These are phyloP conservation scores for Notolepis coatsorum DNA, from an alignment of 2,797 vertebrate genomes.

Conservation along the genomic window DNA sequence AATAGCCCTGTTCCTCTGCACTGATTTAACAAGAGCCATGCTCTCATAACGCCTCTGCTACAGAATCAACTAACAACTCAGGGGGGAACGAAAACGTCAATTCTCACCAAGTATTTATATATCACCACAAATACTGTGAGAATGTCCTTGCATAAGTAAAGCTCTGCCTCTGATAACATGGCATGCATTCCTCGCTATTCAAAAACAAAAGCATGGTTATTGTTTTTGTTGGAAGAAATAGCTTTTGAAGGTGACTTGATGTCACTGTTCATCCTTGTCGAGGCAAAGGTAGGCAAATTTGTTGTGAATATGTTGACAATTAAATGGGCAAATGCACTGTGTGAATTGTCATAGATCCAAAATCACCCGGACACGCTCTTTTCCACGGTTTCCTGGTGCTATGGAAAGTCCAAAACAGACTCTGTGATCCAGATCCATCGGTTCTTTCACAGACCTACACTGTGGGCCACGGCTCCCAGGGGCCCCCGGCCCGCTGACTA, in stretches of 20 bases:
- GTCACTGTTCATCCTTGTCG: slow-evolving; percentile 34
- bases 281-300: slow-evolving; percentile 42
- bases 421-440: slow-evolving; percentile 69
- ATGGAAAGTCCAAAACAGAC: slow-evolving; percentile 71
- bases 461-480: slow-evolving; percentile 43
- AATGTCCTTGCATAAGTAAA: neutral
- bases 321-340: slow-evolving; percentile 64
- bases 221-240: slow-evolving; percentile 17
- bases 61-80: neutral
- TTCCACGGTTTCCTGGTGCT: slow-evolving; percentile 63
- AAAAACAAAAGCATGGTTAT: neutral
- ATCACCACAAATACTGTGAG: neutral
- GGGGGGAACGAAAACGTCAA: neutral
- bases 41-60: neutral
- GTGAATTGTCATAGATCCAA: slow-evolving; percentile 65
- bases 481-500: slow-evolving; percentile 12
- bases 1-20: neutral
- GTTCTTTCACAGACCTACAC: slow-evolving; percentile 73
- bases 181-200: neutral
- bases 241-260: slow-evolving; percentile 17
- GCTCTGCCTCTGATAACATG: neutral
- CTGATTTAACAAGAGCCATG: neutral
- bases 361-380: slow-evolving; percentile 74
- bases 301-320: slow-evolving; percentile 74
- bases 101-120: neutral